Evolutionary conservation across 2,888 invertebrate species (phyloP).

Genomic region (Mongoloraphidia duomilia): DNA sequence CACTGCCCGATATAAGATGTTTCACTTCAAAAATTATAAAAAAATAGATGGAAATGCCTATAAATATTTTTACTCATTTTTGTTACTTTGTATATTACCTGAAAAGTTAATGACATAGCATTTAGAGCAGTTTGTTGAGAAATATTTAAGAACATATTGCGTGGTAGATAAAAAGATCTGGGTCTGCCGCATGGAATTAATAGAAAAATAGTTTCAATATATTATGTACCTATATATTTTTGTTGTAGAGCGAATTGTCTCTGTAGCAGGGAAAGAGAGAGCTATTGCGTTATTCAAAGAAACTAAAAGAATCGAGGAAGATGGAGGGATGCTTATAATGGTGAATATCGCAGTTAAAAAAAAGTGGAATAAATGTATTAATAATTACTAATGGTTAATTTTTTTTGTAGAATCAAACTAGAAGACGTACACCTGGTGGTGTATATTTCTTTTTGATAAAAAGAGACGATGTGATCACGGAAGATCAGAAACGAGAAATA

Average conservation of each 20-base stretch:
- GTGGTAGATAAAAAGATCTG: no score
- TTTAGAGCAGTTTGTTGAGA: no score
- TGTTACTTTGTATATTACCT: no score
- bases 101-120: no score
- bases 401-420: constrained; percentile 48
- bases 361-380: background rate
- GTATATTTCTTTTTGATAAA: constrained; percentile 72
- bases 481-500: constrained; percentile 49
- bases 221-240: constrained; percentile 4
- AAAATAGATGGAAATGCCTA: no score
- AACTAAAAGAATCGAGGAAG: constrained; percentile 67
- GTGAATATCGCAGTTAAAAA: constrained; percentile 30
- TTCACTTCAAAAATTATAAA: no score
- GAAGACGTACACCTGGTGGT: constrained; percentile 77
- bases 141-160: no score
- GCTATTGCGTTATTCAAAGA: constrained; percentile 61
- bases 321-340: constrained; percentile 77
- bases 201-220: no score
- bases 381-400: background rate
- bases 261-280: constrained; percentile 54
- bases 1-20: no score
- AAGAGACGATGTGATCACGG: constrained; percentile 48
- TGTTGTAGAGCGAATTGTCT: constrained; percentile 51
- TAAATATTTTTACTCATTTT: no score
- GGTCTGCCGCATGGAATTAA: no score